Conservation (phyloP, 2,797 vertebrate species). For the Microcaecilia unicolor region DNA sequence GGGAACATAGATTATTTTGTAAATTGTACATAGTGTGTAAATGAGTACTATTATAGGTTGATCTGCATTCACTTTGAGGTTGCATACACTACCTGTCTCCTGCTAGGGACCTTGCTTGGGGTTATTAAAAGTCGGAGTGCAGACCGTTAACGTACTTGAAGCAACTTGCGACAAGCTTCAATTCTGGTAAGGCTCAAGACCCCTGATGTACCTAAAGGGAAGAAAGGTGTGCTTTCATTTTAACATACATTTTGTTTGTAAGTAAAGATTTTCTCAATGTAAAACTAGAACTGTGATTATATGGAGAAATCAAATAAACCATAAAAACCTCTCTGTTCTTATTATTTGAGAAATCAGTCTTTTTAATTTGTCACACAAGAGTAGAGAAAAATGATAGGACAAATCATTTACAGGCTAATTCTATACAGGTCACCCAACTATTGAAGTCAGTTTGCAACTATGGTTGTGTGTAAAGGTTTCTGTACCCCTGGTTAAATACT, state of each 20-base stretch:
- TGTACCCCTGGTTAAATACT: too few species aligned
- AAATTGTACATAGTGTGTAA: constrained; percentile 72
- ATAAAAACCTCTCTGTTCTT: constrained; percentile 79
- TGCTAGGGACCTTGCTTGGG: constrained; percentile 54
- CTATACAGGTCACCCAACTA: too few species aligned
- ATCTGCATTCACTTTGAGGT: constrained; percentile 57
- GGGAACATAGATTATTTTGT: constrained; percentile 35
- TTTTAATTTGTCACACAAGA: too few species aligned
- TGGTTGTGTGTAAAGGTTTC: too few species aligned
- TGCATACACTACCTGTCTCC: constrained; percentile 43
- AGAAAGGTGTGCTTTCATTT: constrained; percentile 72
- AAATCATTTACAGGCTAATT: too few species aligned
- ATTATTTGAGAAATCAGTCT: too few species aligned
- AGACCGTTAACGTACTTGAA: constrained; percentile 55
- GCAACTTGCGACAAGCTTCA: constrained; percentile 55
- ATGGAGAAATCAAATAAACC: constrained; percentile 82
- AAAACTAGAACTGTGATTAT: constrained; percentile 87
- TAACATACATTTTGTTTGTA: constrained; percentile 82
- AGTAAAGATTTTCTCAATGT: constrained; percentile 78
- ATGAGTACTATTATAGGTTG: constrained; percentile 52
- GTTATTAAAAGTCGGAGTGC: constrained; percentile 53
- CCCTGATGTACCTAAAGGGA: constrained; percentile 60
- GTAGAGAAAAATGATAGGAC: too few species aligned
- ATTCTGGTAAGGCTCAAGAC: constrained; percentile 56
- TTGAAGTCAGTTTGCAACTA: too few species aligned